Conservation (phyloP, 2,113 vertebrate genomes). For the Bufo gargarizans region DNA sequence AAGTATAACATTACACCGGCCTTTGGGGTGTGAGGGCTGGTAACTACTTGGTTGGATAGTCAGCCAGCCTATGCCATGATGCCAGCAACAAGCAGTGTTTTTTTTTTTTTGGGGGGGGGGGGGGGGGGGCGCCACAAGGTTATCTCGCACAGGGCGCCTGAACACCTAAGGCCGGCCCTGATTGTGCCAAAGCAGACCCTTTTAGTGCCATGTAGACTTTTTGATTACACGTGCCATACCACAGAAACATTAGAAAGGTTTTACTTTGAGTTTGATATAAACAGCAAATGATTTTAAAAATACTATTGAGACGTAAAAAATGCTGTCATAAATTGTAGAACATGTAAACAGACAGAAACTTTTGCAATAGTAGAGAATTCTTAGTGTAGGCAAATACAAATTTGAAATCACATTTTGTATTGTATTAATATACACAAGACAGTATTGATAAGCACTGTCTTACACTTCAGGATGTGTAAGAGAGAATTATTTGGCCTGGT, state of each 20-base stretch:
- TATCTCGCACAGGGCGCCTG: no score
- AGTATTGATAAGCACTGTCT: no score
- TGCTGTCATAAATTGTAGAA: conserved; percentile 23
- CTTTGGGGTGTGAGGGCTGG: no score
- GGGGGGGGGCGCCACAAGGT: no score
- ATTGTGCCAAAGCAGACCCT: conserved; percentile 42
- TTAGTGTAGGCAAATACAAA: background rate
- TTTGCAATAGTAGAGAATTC: background rate
- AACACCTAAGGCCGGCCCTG: no score
- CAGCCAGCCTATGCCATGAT: no score
- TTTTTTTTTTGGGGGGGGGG: no score
- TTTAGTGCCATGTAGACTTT: conserved; percentile 41
- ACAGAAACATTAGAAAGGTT: conserved; percentile 49
- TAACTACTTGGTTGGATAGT: no score
- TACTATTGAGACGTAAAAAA: conserved; percentile 11
- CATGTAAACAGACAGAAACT: background rate
- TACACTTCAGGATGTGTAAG: background rate
- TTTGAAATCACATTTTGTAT: background rate
- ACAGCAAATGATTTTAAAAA: conserved; percentile 48
- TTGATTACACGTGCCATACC: conserved; percentile 47
- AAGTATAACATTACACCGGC: no score
- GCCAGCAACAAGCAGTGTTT: no score
- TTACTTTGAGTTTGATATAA: conserved; percentile 37
- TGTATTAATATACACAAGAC: background rate
- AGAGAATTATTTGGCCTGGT: background rate